Evolutionary conservation across 2,888 invertebrate species (phyloP).

Genomic region (Ctena decussata): DNA sequence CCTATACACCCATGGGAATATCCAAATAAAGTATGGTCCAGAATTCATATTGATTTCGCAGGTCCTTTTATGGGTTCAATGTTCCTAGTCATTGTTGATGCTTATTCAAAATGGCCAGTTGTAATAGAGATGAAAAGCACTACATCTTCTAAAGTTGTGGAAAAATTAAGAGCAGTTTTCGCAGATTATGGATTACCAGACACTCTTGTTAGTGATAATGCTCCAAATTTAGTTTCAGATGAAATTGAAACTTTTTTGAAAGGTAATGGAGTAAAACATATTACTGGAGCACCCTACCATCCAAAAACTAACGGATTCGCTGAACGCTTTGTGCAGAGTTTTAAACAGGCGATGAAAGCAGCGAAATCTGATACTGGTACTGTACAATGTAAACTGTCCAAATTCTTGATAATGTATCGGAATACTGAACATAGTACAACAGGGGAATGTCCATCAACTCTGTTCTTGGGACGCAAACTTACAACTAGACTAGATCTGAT

Average conservation of each 20-base stretch:
- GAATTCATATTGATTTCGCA: conserved; percentile 87
- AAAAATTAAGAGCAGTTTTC: conserved; percentile 56
- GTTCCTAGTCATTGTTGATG: conserved; percentile 85
- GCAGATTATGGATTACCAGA: conserved; percentile 54
- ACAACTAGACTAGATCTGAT: conserved; percentile 21
- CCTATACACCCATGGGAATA: conserved; percentile 76
- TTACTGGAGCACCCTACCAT: conserved; percentile 59
- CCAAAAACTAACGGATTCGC: conserved; percentile 64
- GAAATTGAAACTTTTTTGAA: conserved; percentile 55
- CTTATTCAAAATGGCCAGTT: conserved; percentile 87
- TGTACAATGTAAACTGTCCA: conserved; percentile 28
- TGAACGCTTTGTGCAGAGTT: conserved; percentile 66
- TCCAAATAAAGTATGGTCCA: conserved; percentile 80
- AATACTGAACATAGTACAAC: conserved; percentile 30
- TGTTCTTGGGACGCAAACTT: conserved; percentile 62
- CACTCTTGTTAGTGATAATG: conserved; percentile 61
- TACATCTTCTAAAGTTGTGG: conserved; percentile 45
- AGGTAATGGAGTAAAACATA: conserved; percentile 59
- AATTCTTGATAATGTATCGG: conserved; percentile 32
- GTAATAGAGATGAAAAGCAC: conserved; percentile 68
- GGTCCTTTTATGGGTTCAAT: conserved; percentile 77
- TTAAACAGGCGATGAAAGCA: conserved; percentile 60
- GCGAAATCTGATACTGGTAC: conserved; percentile 3
- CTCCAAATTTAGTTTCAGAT: conserved; percentile 56
- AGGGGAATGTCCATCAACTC: conserved; percentile 22